phyloP scores from a whole-genome alignment of 2,113 vertebrate species.

The Rousettus leschenaultii region DNA sequence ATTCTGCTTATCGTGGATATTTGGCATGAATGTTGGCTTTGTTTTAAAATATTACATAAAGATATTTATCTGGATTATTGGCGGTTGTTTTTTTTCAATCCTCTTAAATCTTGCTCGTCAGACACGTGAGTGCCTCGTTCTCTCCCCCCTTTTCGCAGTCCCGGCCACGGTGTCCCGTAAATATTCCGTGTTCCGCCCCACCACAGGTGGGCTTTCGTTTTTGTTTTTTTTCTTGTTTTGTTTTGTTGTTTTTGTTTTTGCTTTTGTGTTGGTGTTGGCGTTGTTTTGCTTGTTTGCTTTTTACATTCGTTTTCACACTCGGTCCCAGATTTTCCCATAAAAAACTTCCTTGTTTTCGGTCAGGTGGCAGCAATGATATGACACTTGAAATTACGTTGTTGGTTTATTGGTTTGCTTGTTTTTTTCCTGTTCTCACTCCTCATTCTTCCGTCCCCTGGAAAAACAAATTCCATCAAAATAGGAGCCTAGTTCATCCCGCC shows the following conservation, averaged over 20 bases:
- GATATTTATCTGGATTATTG: not conserved
- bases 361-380: accelerated
- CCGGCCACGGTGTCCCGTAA: accelerated
- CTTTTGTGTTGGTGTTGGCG: too few relatives aligned
- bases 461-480: not conserved
- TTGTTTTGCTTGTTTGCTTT: too few relatives aligned
- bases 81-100: not conserved
- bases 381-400: accelerated
- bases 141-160: accelerated
- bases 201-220: too few relatives aligned
- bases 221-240: too few relatives aligned
- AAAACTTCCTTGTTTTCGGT: accelerated
- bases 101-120: not conserved
- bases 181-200: not conserved
- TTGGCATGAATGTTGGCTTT: not conserved
- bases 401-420: not conserved
- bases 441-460: accelerated
- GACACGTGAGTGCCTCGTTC: accelerated
- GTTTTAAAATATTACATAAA: not conserved
- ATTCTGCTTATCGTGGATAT: not conserved
- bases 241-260: too few relatives aligned
- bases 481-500: accelerated
- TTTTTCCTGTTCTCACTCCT: accelerated
- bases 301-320: not conserved
- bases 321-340: not conserved